A percentile compares a stretch with the other conserved stretches of the same genome.
phyloP scores from a whole-genome alignment of 2,888 invertebrate genomes.

The Acholoe squamosa region DNA sequence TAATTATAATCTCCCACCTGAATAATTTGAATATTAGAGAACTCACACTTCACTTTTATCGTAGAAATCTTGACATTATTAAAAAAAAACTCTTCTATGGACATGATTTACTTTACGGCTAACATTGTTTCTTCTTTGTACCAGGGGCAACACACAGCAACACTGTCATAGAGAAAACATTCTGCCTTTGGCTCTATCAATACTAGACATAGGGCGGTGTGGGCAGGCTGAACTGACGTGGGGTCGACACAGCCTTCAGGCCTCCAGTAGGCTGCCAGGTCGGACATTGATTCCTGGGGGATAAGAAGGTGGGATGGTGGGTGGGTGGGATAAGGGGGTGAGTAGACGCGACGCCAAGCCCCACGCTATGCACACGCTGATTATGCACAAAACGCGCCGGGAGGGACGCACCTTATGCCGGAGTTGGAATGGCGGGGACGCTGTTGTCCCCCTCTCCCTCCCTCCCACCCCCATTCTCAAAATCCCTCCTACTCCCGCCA shows the following conservation, averaged over 20 bases:
- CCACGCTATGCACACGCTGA: neutral
- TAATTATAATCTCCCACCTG: too few relatives aligned
- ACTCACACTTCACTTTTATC: too few relatives aligned
- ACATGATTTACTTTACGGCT: too few relatives aligned
- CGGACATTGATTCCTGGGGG: conserved; percentile 28
- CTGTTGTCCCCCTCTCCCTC: neutral
- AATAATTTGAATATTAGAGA: too few relatives aligned
- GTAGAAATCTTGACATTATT: too few relatives aligned
- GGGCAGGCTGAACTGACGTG: neutral
- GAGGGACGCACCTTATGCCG: conserved; percentile 36
- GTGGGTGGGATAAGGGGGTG: neutral
- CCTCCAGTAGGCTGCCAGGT: neutral
- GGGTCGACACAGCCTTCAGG: neutral
- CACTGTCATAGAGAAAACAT: too few relatives aligned
- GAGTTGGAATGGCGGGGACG: neutral
- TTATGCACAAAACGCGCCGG: conserved; percentile 40
- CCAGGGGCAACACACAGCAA: too few relatives aligned
- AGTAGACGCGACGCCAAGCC: conserved; percentile 20
- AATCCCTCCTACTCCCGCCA: neutral
- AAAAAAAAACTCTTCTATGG: too few relatives aligned
- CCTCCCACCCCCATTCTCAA: neutral
- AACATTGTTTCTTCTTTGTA: too few relatives aligned
- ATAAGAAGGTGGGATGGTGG: conserved; percentile 42
- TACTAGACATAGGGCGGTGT: neutral
- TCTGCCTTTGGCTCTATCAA: neutral